phyloP scores from a whole-genome alignment of 2,113 vertebrate species.

The Helogale parvula region DNA sequence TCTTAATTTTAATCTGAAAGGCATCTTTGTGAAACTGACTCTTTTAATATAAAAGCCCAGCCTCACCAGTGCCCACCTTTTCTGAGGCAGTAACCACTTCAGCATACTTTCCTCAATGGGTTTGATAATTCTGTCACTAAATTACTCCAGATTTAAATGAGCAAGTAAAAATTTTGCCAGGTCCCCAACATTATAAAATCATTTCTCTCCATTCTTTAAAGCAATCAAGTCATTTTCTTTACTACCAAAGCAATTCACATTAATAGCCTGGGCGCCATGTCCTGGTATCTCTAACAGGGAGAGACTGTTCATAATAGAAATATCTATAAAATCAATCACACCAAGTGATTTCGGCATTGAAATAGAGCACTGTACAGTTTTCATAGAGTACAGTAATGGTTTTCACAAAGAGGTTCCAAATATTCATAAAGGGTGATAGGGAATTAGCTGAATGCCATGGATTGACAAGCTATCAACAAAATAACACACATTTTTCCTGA shows the following conservation, averaged over 20 bases:
- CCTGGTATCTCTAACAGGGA: constrained; percentile 12
- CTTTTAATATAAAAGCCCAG: not conserved
- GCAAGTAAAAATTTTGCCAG: constrained; percentile 10
- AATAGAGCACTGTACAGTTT: constrained; percentile 43
- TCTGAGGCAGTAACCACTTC: not conserved
- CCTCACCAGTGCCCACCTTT: not conserved
- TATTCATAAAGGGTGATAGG: constrained; percentile 14
- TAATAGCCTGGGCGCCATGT: constrained; percentile 5
- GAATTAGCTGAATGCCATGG: constrained; percentile 63
- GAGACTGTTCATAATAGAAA: constrained; percentile 52
- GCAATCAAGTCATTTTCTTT: constrained; percentile 50
- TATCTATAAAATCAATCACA: constrained; percentile 67
- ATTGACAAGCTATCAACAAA: constrained; percentile 63
- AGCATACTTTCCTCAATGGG: not conserved
- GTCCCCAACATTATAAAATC: constrained; percentile 43
- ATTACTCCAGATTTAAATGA: constrained; percentile 46
- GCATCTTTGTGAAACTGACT: constrained; percentile 27
- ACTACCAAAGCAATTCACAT: constrained; percentile 63
- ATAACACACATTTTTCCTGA: constrained; percentile 74
- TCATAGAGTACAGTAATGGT: constrained; percentile 45
- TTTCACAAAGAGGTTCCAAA: constrained; percentile 56
- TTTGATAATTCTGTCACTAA: constrained; percentile 57
- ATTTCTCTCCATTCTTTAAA: constrained; percentile 57
- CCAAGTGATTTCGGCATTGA: constrained; percentile 41
- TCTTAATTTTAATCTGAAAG: constrained; percentile 56